phyloP scores from a whole-genome alignment of 2,888 invertebrate species.

The Chironomus tentans region DNA sequence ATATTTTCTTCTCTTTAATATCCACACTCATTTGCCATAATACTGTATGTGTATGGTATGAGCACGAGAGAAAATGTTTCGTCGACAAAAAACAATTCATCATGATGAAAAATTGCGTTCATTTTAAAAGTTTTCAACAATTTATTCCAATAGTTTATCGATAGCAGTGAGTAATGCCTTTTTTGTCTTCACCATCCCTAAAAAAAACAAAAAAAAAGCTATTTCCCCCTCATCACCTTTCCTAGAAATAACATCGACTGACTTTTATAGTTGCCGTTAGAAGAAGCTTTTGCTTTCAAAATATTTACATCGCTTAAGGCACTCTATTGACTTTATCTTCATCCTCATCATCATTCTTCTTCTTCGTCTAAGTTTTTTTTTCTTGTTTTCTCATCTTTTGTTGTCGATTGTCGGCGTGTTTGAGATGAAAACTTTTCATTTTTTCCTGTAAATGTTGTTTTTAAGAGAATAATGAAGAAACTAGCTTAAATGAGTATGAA shows the following conservation, averaged over 20 bases:
- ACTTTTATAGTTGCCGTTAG: background rate
- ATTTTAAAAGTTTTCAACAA: slow-evolving; percentile 18
- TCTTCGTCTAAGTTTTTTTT: background rate
- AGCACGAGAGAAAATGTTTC: background rate
- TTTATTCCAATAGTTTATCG: slow-evolving; percentile 21
- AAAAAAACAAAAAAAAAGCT: no score
- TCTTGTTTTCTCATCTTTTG: background rate
- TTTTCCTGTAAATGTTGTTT: background rate
- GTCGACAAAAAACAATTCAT: slow-evolving; percentile 17
- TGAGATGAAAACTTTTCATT: background rate
- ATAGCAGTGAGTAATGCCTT: slow-evolving; percentile 1
- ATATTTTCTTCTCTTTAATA: background rate
- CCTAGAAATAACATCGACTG: background rate
- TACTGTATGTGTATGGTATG: background rate
- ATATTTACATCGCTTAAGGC: background rate
- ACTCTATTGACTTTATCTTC: background rate
- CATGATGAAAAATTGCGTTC: slow-evolving; percentile 24
- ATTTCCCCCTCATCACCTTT: background rate
- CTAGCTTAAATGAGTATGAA: background rate
- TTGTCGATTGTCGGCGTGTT: background rate
- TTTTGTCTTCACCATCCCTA: no score
- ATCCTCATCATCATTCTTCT: background rate
- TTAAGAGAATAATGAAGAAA: background rate
- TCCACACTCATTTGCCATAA: background rate
- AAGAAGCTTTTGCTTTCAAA: background rate